Evolutionary conservation across 92 coral and sea anemone genomes (phyloP).

Genomic region (Parazoanthus atlanticus): DNA sequence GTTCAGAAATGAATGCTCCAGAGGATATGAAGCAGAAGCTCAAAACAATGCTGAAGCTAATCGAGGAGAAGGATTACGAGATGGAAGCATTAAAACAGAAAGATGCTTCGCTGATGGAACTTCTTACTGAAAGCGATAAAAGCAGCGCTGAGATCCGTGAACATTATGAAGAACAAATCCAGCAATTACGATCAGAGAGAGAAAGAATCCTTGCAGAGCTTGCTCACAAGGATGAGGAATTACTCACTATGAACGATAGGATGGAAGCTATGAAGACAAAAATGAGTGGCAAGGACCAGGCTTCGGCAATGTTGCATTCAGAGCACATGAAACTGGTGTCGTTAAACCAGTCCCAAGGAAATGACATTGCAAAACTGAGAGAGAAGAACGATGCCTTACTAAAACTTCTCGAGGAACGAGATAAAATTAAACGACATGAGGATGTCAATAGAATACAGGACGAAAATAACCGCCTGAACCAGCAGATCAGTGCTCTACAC

Average conservation of each 20-base stretch:
- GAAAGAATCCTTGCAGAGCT: slow-evolving; percentile 76
- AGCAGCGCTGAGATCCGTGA: slow-evolving; percentile 59
- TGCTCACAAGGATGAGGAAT: slow-evolving; percentile 79
- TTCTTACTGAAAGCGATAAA: slow-evolving; percentile 83
- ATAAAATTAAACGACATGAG: slow-evolving; percentile 49
- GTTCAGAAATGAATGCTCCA: slow-evolving; percentile 42
- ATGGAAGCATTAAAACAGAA: slow-evolving; percentile 88
- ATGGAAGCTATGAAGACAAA: slow-evolving; percentile 89
- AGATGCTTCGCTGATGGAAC: slow-evolving; percentile 83
- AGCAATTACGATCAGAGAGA: slow-evolving; percentile 73
- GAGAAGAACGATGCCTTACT: slow-evolving; percentile 69
- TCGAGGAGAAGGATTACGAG: slow-evolving; percentile 92
- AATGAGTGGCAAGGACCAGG: slow-evolving; percentile 90
- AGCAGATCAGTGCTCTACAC: slow-evolving; percentile 63
- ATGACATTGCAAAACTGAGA: slow-evolving; percentile 89
- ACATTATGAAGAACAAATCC: slow-evolving; percentile 75
- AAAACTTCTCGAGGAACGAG: slow-evolving; percentile 80
- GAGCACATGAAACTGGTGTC: slow-evolving; percentile 88
- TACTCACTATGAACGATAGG: slow-evolving; percentile 74
- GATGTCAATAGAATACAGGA: slow-evolving; percentile 66
- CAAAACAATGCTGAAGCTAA: slow-evolving; percentile 66
- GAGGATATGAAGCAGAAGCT: slow-evolving; percentile 65
- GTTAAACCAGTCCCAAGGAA: slow-evolving; percentile 93
- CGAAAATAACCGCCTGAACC: slow-evolving; percentile 59
- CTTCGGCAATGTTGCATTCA: slow-evolving; percentile 80